Base-by-base conservation (phyloP, 2,888 invertebrate species). In the Rhogogaster chlorosoma region DNA sequence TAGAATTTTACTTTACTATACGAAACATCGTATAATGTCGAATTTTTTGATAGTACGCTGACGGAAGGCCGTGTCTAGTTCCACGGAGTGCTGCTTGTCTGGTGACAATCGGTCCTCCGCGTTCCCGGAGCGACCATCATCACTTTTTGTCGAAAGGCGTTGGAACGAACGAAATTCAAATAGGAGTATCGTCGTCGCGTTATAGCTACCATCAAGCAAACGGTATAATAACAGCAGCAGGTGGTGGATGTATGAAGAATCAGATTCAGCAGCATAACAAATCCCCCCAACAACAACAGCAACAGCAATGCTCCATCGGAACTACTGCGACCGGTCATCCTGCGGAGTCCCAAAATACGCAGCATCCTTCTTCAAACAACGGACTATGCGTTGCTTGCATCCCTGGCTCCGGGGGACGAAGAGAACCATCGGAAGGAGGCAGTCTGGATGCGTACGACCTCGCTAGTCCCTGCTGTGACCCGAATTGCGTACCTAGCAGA, bases 401-500 rank as follows among this genome's bases (percentile, higher is more conserved):
- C 64, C 93, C 93, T 1, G 93, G 93, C 84, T 91, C 93, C 0
- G 91, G 90, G 49, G 88, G 92, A 53, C 90, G 90, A 67, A 88
- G 91, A 61, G 92, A 92, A 29, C 90, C 89, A 45, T 88, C 90
- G 2, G 97, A 97, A 89, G 96, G 96, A 85, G 96, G 96, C 73
- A 98, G 97, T 90, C 94, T 98, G 84, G 98, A 98, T 92, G 98
- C 97, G 4, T 98, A 98, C 89, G 98, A 98, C 91, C 94, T 98
- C 78, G 98, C 98, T 0, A 97, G 97, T 91, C 97, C 97, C 0
- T 98, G 98, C 91, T 98, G 98, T 92, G 97, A 97, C 92, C 97
- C 97, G 0, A 97, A 97, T 88, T 98, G 97, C 91, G 97, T 98
- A 78, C 97, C 98, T 4, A 96, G 96, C 84, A 94, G 88, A 91